These are phyloP conservation scores for Dermatemys mawii DNA, from an alignment of 2,113 vertebrate genomes.

Conservation along the genomic window DNA sequence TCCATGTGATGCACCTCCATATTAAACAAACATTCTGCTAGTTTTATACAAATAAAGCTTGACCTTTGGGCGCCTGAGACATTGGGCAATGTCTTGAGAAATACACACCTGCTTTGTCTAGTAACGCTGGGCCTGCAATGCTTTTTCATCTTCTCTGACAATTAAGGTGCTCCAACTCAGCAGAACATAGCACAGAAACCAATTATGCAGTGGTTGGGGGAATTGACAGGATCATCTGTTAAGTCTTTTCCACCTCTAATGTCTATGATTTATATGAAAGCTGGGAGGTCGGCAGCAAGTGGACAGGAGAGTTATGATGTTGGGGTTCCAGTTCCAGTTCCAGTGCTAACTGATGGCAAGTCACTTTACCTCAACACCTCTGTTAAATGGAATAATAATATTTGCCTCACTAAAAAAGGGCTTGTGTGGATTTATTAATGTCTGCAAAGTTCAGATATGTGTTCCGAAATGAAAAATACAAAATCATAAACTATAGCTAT, in stretches of 20 bases:
- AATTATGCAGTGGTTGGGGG: conserved; percentile 34
- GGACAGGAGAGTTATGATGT: conserved; percentile 14
- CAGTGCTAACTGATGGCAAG: neutral
- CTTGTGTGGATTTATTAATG: neutral
- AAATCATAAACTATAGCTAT: neutral
- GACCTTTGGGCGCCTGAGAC: neutral
- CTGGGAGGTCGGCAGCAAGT: conserved; percentile 8
- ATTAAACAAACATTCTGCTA: neutral
- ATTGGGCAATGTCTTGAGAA: neutral
- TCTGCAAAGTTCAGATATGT: neutral
- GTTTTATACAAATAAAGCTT: neutral
- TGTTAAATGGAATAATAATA: neutral
- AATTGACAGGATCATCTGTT: conserved; percentile 52
- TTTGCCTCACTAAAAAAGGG: neutral
- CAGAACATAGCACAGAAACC: conserved; percentile 56
- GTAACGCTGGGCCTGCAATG: conserved; percentile 1
- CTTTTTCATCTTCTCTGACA: conserved; percentile 35
- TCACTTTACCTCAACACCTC: neutral
- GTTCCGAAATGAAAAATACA: neutral
- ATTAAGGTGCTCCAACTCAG: conserved; percentile 48
- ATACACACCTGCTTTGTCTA: neutral
- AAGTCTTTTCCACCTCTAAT: conserved; percentile 53
- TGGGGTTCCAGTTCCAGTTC: conserved; percentile 1
- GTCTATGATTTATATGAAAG: neutral
- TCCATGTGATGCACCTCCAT: neutral